These are phyloP conservation scores for Urechis unicinctus DNA, from an alignment of 2,888 invertebrate genomes.

Conservation along the genomic window DNA sequence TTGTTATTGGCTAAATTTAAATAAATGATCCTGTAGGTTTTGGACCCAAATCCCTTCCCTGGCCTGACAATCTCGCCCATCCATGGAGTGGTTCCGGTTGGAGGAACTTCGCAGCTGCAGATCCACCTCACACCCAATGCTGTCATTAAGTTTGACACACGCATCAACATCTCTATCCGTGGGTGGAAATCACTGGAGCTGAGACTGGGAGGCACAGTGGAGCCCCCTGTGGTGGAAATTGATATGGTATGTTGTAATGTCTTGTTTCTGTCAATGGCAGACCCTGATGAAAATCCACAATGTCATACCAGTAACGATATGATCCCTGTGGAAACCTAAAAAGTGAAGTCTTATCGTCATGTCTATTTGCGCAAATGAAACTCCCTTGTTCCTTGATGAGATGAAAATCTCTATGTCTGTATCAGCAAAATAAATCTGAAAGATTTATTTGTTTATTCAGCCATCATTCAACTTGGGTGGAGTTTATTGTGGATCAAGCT, in stretches of 20 bases:
- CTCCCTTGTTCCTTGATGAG: background rate
- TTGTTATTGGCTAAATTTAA: too few relatives aligned
- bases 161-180: constrained; percentile 34
- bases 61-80: constrained; percentile 43
- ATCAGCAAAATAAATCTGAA: too few relatives aligned
- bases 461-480: constrained; percentile 46
- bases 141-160: constrained; percentile 33
- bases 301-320: too few relatives aligned
- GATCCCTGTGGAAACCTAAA: too few relatives aligned
- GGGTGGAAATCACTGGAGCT: constrained; percentile 44
- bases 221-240: constrained; percentile 46
- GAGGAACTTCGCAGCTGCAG: constrained; percentile 42
- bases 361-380: background rate
- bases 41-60: constrained; percentile 47
- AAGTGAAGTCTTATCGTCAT: too few relatives aligned
- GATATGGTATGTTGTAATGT: constrained; percentile 43
- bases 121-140: constrained; percentile 42
- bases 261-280: too few relatives aligned
- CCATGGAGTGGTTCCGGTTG: constrained; percentile 47
- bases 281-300: too few relatives aligned
- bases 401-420: too few relatives aligned
- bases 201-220: constrained; percentile 48
- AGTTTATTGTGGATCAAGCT: constrained; percentile 47
- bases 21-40: constrained; percentile 32
- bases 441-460: constrained; percentile 26